Evolutionary conservation across 2,888 invertebrate species (phyloP).

Genomic region (Mamestra brassicae): DNA sequence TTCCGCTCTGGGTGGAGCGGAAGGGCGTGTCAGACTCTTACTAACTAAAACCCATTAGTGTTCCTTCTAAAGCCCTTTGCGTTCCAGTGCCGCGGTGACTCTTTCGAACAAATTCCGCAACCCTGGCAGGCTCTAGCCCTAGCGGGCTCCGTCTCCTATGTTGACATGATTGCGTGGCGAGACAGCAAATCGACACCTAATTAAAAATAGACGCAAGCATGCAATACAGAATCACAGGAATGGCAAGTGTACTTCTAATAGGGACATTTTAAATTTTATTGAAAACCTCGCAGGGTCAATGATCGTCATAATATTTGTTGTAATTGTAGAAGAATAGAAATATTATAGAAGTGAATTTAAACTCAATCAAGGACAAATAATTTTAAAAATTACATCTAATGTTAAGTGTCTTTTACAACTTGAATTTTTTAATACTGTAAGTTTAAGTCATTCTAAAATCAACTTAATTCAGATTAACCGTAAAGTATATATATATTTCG

Average conservation of each 20-base stretch:
- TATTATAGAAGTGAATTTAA: background rate
- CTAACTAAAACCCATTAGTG: too few species aligned
- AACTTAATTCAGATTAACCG: background rate
- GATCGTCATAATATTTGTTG: background rate
- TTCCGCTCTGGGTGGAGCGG: too few species aligned
- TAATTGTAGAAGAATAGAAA: slow-evolving; percentile 8
- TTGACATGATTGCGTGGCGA: background rate
- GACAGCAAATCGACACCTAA: background rate
- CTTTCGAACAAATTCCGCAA: too few species aligned
- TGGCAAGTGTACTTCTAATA: slow-evolving; percentile 23
- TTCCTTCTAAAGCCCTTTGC: too few species aligned
- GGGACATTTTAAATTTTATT: background rate
- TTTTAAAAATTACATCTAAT: background rate
- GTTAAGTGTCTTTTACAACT: background rate
- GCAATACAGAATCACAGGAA: background rate
- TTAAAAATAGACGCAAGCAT: background rate
- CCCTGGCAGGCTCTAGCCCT: too few species aligned
- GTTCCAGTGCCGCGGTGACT: too few species aligned
- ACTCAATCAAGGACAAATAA: background rate
- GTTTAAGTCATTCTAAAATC: background rate
- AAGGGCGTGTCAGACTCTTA: too few species aligned
- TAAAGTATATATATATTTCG: too few species aligned
- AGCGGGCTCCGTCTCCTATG: background rate
- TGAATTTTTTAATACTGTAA: background rate
- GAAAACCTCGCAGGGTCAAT: slow-evolving; percentile 36